Conservation (phyloP, 2,888 invertebrate species). For the Nycteola revayana region DNA sequence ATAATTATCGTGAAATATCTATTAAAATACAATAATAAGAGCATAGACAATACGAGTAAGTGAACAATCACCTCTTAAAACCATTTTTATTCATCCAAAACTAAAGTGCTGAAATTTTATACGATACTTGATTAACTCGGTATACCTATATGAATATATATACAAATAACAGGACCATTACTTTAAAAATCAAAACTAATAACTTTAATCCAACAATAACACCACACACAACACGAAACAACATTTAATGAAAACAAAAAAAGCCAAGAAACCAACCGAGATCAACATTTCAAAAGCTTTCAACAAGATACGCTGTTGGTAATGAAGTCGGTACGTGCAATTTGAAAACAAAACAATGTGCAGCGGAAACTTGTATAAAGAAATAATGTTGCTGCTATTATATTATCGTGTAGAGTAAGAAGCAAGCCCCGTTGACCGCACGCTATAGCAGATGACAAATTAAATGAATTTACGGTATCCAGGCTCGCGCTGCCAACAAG, state of each 20-base stretch:
- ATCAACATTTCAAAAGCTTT: slow-evolving; percentile 21
- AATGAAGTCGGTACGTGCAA: slow-evolving; percentile 33
- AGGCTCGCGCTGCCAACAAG: slow-evolving; percentile 30
- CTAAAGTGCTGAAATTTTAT: too few relatives aligned
- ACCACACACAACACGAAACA: slow-evolving; percentile 6
- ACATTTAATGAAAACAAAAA: slow-evolving; percentile 13
- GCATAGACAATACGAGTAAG: too few relatives aligned
- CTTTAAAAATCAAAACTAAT: too few relatives aligned
- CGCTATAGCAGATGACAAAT: slow-evolving; percentile 55
- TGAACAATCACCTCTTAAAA: too few relatives aligned
- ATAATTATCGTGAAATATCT: too few relatives aligned
- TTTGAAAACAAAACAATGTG: slow-evolving; percentile 35
- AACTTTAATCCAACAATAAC: too few relatives aligned
- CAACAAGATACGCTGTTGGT: slow-evolving; percentile 25
- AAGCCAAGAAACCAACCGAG: slow-evolving; percentile 12
- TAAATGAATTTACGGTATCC: slow-evolving; percentile 56
- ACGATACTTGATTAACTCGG: too few relatives aligned
- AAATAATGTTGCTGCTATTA: slow-evolving; percentile 36
- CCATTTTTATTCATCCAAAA: too few relatives aligned
- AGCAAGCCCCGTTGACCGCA: slow-evolving; percentile 40
- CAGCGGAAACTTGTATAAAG: slow-evolving; percentile 16
- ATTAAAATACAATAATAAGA: too few relatives aligned
- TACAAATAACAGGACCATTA: too few relatives aligned
- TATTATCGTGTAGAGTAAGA: slow-evolving; percentile 42
- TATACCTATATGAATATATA: too few relatives aligned